Evolutionary conservation across 2,113 vertebrate species (phyloP).

Genomic region (Euleptes europaea): DNA sequence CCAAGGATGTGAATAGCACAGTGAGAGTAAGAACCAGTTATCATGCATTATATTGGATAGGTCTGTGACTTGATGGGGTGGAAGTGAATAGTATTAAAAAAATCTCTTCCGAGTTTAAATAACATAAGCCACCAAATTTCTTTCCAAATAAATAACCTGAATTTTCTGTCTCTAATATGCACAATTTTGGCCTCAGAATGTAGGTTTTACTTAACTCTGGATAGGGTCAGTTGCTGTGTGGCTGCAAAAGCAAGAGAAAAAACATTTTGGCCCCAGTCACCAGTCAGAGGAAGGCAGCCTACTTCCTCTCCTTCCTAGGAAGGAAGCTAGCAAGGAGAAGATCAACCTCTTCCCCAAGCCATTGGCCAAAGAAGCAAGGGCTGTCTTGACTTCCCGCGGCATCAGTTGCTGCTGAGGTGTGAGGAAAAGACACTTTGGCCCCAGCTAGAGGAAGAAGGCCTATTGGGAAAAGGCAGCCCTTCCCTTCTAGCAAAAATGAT

Average conservation of each 20-base stretch:
- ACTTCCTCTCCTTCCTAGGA: background rate
- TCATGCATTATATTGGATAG: conserved; percentile 50
- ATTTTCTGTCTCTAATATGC: background rate
- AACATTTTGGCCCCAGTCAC: background rate
- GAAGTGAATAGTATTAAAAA: background rate
- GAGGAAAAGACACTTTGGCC: background rate
- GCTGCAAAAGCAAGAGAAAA: background rate
- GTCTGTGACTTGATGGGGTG: conserved; percentile 41
- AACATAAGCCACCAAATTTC: background rate
- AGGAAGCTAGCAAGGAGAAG: background rate
- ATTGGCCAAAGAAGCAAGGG: background rate
- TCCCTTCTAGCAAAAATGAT: background rate
- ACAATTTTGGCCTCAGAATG: background rate
- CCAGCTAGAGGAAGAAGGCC: background rate
- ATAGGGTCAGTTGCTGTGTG: background rate
- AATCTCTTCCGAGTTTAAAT: background rate
- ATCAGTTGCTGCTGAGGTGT: fast-evolving
- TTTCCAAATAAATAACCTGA: background rate
- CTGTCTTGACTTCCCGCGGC: background rate
- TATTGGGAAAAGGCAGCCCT: background rate
- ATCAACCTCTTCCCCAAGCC: background rate
- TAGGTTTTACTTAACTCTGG: background rate
- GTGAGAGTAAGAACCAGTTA: conserved; percentile 53
- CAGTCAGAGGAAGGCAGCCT: background rate
- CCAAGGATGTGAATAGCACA: conserved; percentile 13